Percentiles rank a stretch among this genome's conserved stretches.
These are phyloP conservation scores for Sisor rabdophorus DNA, from an alignment of 2,113 vertebrate genomes.

Conservation along the genomic window DNA sequence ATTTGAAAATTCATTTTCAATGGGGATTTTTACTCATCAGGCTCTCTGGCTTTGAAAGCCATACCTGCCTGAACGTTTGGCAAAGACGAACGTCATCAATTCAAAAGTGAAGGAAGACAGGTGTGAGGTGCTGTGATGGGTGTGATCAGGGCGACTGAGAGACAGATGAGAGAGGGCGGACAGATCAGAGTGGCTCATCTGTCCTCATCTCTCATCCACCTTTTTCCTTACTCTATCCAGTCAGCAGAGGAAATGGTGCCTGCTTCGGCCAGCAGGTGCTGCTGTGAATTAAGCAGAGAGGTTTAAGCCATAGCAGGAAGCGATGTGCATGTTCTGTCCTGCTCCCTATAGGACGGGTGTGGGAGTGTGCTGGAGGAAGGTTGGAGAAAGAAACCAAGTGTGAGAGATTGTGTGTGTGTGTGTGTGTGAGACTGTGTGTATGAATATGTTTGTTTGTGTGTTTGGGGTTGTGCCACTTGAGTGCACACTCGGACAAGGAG, in stretches of 20 bases:
- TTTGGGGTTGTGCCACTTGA: slow-evolving; percentile 42
- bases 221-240: slow-evolving; percentile 11
- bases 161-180: neutral
- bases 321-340: slow-evolving; percentile 64
- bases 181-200: neutral
- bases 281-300: slow-evolving; percentile 76
- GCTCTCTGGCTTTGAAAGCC: slow-evolving; percentile 62
- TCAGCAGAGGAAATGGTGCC: slow-evolving; percentile 53
- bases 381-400: slow-evolving; percentile 6
- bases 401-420: neutral
- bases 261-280: slow-evolving; percentile 75
- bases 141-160: slow-evolving; percentile 10
- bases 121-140: slow-evolving; percentile 58
- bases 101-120: slow-evolving; percentile 62
- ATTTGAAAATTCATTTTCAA: slow-evolving; percentile 72
- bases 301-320: slow-evolving; percentile 58
- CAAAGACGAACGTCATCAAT: slow-evolving; percentile 59
- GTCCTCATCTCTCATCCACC: slow-evolving; percentile 4
- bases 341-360: slow-evolving; percentile 61
- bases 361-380: slow-evolving; percentile 49
- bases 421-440: slow-evolving; percentile 24
- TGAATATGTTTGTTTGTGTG: slow-evolving; percentile 49
- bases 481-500: slow-evolving; percentile 46
- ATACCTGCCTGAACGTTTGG: slow-evolving; percentile 66
- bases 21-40: slow-evolving; percentile 72